These are phyloP conservation scores for Furcifer pardalis DNA, from an alignment of 2,797 vertebrate species.

Conservation along the genomic window DNA sequence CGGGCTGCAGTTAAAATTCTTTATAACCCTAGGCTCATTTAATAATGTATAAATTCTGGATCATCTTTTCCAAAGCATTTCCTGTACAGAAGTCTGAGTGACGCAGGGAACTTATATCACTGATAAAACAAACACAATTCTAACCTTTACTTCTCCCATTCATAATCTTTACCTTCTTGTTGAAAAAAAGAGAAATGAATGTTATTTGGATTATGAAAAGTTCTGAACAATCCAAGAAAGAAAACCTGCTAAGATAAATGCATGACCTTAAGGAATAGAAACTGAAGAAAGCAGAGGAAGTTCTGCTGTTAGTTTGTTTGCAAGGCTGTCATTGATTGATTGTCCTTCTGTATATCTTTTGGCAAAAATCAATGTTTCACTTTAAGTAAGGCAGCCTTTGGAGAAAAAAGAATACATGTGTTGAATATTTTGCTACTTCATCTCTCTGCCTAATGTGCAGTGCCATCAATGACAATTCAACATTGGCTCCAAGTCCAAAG, in stretches of 20 bases:
- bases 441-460: constrained; percentile 15
- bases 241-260: constrained; percentile 35
- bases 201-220: constrained; percentile 2
- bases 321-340: constrained; percentile 61
- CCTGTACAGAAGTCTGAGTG: neutral
- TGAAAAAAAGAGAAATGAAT: neutral
- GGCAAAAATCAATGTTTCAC: constrained; percentile 58
- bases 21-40: neutral
- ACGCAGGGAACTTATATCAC: neutral
- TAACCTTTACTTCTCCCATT: neutral
- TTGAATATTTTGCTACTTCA: constrained; percentile 48
- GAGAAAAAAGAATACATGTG: constrained; percentile 40
- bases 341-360: constrained; percentile 47
- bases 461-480: constrained; percentile 22
- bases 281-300: constrained; percentile 25
- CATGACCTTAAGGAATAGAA: constrained; percentile 40
- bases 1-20: neutral
- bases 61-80: neutral
- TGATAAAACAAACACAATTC: neutral
- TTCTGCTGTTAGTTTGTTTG: constrained; percentile 44
- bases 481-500: constrained; percentile 17
- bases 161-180: neutral
- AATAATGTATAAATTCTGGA: neutral
- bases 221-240: neutral
- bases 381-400: constrained; percentile 49